Conservation (phyloP, 2,113 vertebrate species). For the Chinchilla lanigera region DNA sequence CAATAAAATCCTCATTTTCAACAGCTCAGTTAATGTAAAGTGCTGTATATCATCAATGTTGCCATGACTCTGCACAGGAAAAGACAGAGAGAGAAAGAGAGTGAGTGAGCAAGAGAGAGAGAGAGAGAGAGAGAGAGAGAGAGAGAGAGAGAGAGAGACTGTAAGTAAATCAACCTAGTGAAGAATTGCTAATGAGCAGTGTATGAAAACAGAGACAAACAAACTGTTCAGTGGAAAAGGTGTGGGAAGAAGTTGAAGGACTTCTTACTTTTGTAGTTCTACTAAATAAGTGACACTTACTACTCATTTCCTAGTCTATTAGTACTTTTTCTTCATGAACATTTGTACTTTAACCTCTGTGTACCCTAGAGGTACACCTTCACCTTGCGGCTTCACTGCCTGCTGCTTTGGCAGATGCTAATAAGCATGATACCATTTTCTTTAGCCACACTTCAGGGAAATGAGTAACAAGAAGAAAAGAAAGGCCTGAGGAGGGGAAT, state of each 20-base stretch:
- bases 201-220: neutral
- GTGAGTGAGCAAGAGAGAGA: neutral
- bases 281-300: neutral
- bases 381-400: neutral
- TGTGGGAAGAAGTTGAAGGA: neutral
- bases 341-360: conserved; percentile 30
- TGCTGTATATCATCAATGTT: neutral
- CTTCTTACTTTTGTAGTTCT: neutral
- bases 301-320: neutral
- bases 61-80: neutral
- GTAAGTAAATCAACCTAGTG: neutral
- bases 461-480: neutral
- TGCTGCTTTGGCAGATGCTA: conserved; percentile 28
- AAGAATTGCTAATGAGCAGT: neutral
- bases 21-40: neutral
- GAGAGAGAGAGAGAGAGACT: neutral
- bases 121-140: neutral
- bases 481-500: neutral
- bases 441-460: neutral
- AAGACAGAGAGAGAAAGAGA: neutral
- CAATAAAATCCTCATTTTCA: neutral
- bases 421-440: neutral
- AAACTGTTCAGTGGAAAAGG: neutral
- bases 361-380: neutral
- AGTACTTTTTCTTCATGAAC: conserved; percentile 7